Conservation (phyloP, 2,113 vertebrate genomes). For the Nesoenas mayeri region DNA sequence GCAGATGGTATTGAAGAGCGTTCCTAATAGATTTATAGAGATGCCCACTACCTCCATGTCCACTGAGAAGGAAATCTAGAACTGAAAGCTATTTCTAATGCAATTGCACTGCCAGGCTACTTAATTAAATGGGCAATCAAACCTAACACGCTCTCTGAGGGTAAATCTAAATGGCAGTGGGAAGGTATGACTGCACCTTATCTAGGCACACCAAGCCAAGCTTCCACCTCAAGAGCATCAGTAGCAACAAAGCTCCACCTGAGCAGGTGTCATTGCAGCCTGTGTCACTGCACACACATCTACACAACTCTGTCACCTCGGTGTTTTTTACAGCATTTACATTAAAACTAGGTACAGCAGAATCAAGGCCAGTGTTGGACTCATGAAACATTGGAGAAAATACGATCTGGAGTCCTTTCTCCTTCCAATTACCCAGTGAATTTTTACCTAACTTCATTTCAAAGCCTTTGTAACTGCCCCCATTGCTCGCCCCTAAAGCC, state of each 20-base stretch:
- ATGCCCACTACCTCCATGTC: neutral
- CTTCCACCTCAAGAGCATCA: neutral
- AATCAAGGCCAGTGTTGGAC: neutral
- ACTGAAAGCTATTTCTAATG: neutral
- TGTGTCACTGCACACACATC: neutral
- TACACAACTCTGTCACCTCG: neutral
- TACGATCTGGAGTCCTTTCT: neutral
- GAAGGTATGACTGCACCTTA: neutral
- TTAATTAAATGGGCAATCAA: slow-evolving; percentile 53
- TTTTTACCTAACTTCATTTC: neutral
- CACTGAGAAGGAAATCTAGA: neutral
- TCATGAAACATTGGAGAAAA: neutral
- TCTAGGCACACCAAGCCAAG: neutral
- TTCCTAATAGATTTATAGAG: neutral
- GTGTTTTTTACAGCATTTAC: neutral
- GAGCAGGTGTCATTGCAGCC: neutral
- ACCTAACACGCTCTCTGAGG: neutral
- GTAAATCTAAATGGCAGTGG: neutral
- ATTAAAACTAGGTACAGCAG: neutral
- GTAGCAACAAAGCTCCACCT: neutral
- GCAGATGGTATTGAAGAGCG: neutral
- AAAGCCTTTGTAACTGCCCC: neutral
- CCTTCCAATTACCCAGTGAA: neutral
- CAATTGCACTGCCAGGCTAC: neutral
- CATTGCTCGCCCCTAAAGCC: neutral